Conservation (phyloP, 2,113 vertebrate species). For the Chionis minor region DNA sequence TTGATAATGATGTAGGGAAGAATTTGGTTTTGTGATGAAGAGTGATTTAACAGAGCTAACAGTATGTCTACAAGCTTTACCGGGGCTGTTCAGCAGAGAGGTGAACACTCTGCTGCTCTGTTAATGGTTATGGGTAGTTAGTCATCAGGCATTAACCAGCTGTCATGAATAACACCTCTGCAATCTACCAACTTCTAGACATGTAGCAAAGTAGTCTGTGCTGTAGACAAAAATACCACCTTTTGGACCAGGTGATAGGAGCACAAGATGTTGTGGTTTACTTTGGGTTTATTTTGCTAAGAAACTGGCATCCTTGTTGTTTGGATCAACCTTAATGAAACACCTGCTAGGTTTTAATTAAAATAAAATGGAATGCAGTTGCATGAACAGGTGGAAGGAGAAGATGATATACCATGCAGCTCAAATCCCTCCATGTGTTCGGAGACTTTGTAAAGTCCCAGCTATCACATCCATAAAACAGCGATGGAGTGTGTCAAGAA, state of each 20-base stretch:
- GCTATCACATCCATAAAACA: conserved; percentile 1
- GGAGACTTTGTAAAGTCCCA: conserved; percentile 32
- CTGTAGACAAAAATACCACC: neutral
- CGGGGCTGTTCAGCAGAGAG: neutral
- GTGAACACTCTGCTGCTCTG: neutral
- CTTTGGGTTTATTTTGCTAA: neutral
- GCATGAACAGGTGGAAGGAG: conserved; percentile 55
- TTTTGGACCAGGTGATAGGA: neutral
- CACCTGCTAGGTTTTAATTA: conserved; percentile 70
- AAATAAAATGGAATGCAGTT: conserved; percentile 56
- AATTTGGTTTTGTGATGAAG: neutral
- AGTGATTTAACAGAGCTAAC: neutral
- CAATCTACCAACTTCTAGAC: neutral
- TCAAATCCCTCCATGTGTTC: conserved; percentile 40
- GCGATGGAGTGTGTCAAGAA: conserved; percentile 9
- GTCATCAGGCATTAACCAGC: neutral
- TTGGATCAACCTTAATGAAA: conserved; percentile 39
- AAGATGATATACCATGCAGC: conserved; percentile 35
- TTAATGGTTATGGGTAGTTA: neutral
- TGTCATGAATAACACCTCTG: neutral
- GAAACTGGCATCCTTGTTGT: neutral
- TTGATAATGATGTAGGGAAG: neutral
- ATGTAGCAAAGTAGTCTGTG: neutral
- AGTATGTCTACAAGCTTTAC: neutral
- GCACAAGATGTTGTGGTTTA: neutral